Base-by-base conservation (phyloP, 2,888 invertebrate genomes). In the Trimorus sp. region DNA sequence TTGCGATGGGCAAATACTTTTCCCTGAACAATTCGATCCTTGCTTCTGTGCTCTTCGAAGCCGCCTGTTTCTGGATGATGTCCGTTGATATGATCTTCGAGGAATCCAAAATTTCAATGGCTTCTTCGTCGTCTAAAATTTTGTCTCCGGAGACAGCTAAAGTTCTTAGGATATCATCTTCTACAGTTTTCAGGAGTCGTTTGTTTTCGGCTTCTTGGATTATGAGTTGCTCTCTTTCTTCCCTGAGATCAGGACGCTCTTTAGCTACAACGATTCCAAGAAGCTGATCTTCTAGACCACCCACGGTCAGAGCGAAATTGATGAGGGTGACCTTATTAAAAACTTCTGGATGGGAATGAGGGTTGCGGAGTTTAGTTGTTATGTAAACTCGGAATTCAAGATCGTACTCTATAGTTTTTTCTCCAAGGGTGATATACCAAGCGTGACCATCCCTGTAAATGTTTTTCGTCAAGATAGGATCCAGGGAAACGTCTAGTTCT, bases 101-200 rank as follows among this genome's bases (percentile, higher is more conserved):
- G 4, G 96, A 96, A 90, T 97, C 97, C 58, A 98, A 93, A 79
- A 97, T 96, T 90, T 96, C 94, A 85, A 98, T 97, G 3, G 98
- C 98, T 4, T 94, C 94, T 92, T 98, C 98, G 90, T 98, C 97
- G 92, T 98, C 98, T 81, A 98, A 93, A 89, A 98, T 97, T 90
- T 97, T 97, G 1, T 97, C 97, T 90, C 97, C 96, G 0, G 95
- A 93, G 88, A 96, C 94, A 54, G 97, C 95, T 69, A 98, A 92
- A 0, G 97, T 98, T 87, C 95, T 94, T 60, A 98, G 92, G 86
- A 98, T 98, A 92, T 96, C 96, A 89, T 98, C 97, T 92, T 98
- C 98, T 36, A 97, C 96, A 78, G 87, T 95, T 88, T 97, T 96
- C 49, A 98, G 92, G 1, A 96, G 95, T 74, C 95, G 94, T 89